Evolutionary conservation across 2,888 invertebrate genomes (phyloP), one percentile per base, ranked within the genome.

Genomic region (Pollenia labialis): DNA sequence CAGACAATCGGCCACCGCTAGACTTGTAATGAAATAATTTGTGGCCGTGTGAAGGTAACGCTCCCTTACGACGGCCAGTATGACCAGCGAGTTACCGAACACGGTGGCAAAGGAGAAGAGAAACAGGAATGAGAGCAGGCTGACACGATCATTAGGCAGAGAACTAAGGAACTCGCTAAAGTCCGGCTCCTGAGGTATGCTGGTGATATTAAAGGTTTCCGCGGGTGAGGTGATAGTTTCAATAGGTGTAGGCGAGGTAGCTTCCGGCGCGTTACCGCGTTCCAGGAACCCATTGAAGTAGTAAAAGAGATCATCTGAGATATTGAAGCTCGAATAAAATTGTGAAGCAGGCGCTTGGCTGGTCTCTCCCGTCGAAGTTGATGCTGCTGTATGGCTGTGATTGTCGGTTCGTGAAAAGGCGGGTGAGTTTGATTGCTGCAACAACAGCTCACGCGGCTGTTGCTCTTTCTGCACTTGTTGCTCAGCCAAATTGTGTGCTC

Each of bases 11-110:
- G 99, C 99, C 40, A 98, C 97, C 0, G 99, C 99, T 87, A 99
- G 94, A 14, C 99, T 99, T 11, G 99, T 98, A 87, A 99, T 98
- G 93, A 99, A 98, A 92, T 99, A 99, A 93, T 99, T 99, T 9
- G 99, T 99, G 10, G 99, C 98, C 11, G 99, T 99, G 92, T 99
- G 98, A 7, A 99, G 95, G 91, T 99, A 99, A 23, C 98, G 95
- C 92, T 99, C 99, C 23, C 98, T 95, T 48, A 97, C 95, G 10
- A 99, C 99, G 0, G 99, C 99, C 71, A 98, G 94, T 85, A 99
- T 98, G 14, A 99, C 99, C 72, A 99, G 94, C 91, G 96, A 96
- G 93, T 99, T 99, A 80, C 99, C 99, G 91, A 98, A 97, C 0
- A 99, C 97, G 0, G 99, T 99, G 10, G 97, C 96, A 83, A 98